Conservation (phyloP, 2,888 invertebrate genomes). For the Andrena hattorfiana region DNA sequence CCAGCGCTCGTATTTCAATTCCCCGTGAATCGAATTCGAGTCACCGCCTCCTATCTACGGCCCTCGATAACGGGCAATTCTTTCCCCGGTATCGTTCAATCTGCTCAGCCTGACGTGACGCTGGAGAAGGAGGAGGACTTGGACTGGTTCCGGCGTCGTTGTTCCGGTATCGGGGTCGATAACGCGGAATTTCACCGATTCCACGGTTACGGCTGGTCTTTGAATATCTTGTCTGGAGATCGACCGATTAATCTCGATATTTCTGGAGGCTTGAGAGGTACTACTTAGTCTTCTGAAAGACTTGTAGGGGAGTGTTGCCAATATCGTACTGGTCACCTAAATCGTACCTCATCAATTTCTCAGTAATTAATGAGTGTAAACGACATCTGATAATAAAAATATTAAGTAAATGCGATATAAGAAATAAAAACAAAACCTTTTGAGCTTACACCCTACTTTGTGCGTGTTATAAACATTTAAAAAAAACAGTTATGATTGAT, state of each 20-base stretch:
- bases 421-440: too few relatives aligned
- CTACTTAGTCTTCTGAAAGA: neutral
- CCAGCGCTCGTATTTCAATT: constrained; percentile 77
- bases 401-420: too few relatives aligned
- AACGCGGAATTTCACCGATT: constrained; percentile 36
- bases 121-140: neutral
- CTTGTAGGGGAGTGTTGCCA: too few relatives aligned
- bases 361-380: too few relatives aligned
- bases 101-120: constrained; percentile 28
- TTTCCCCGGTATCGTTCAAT: constrained; percentile 49
- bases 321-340: too few relatives aligned
- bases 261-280: neutral
- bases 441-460: too few relatives aligned
- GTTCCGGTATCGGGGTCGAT: constrained; percentile 50
- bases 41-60: constrained; percentile 59
- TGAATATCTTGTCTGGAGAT: neutral
- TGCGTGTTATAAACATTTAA: too few relatives aligned
- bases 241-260: neutral
- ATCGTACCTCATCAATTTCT: too few relatives aligned
- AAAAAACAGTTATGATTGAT: too few relatives aligned
- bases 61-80: constrained; percentile 75
- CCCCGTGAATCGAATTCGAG: constrained; percentile 78
- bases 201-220: neutral
- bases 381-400: too few relatives aligned
- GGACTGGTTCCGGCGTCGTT: constrained; percentile 22